Base-by-base conservation (phyloP, 2,113 vertebrate species). In the Thomomys bottae region DNA sequence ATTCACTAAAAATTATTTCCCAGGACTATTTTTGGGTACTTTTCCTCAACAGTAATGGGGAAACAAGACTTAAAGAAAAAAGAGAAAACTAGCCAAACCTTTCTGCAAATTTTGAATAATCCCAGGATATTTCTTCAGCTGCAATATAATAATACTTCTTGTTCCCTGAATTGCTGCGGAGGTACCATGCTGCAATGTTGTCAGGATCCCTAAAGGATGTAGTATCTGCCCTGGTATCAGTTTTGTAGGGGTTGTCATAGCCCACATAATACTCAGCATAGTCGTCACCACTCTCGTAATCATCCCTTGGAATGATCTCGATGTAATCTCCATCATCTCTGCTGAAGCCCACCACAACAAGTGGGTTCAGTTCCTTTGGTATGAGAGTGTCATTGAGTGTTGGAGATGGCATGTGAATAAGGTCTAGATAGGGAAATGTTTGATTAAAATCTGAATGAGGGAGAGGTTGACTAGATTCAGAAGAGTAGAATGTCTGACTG, bases 111-210 rank as follows among this genome's bases (percentile, higher is more conserved):
- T 98, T 98, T 45, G 94, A 94, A 38, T 99, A 99, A 98, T 98
- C 98, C 99, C 99, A 99, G 89, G 97, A 96, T 84, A 99, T 96
- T 91, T 99, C 99, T 94, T 98, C 97, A 75, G 98, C 99, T 84
- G 99, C 98, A 49, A 99, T 99, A 76, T 98, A 99, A 84, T 99
- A 99, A 14, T 93, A 97, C 88, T 96, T 99, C 68, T 96, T 96
- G 2, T 98, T 98, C 15, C 98, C 97, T 8, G 95, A 97, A 57
- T 93, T 86, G 87, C 97, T 97, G 59, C 98, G 98, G 64, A 99
- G 94, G 85, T 98, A 98, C 92, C 98, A 97, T 30, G 98, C 98
- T 28, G 97, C 97, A 77, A 98, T 98, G 36, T 95, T 92, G 0
- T 99, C 98, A 0, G 98, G 96, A 64, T 98, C 95, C 70, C 98